phyloP scores from a whole-genome alignment of 2,113 vertebrate species.

The Dasypus novemcinctus region DNA sequence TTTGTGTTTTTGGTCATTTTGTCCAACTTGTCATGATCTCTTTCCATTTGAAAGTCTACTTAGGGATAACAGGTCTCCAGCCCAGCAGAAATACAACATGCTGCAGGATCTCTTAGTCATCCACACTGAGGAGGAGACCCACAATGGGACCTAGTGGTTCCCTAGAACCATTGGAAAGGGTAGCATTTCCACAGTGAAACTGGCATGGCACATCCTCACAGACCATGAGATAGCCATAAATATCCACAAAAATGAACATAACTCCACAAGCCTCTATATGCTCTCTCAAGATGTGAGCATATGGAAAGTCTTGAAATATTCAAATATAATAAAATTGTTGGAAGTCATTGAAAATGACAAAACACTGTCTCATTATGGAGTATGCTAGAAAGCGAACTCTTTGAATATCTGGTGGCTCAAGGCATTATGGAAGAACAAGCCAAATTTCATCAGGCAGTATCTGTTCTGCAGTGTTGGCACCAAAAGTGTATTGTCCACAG shows the following conservation, averaged over 20 bases:
- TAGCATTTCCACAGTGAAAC: not conserved
- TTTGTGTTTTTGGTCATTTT: too few relatives aligned
- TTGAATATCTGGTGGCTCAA: slow-evolving; percentile 91
- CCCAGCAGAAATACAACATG: too few relatives aligned
- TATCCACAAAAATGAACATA: too few relatives aligned
- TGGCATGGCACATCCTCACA: not conserved
- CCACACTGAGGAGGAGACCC: too few relatives aligned
- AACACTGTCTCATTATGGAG: slow-evolving; percentile 91
- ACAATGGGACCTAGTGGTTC: too few relatives aligned
- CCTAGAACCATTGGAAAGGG: not conserved
- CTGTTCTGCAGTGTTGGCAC: slow-evolving; percentile 93
- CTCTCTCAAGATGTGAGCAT: slow-evolving; percentile 92
- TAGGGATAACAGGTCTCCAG: too few relatives aligned
- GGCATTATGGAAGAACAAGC: slow-evolving; percentile 94
- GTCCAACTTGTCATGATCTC: too few relatives aligned
- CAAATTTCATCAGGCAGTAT: slow-evolving; percentile 94
- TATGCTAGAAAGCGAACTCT: slow-evolving; percentile 92
- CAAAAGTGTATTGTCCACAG: slow-evolving; percentile 91
- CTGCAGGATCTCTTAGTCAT: too few relatives aligned
- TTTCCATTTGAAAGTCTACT: too few relatives aligned
- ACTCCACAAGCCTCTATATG: slow-evolving; percentile 67
- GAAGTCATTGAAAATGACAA: slow-evolving; percentile 94
- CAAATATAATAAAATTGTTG: slow-evolving; percentile 87
- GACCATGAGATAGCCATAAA: too few relatives aligned
- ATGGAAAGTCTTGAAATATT: slow-evolving; percentile 92